Evolutionary conservation across 2,797 vertebrate genomes (phyloP), one percentile per base, ranked within the genome.

Genomic region (Loriculus beryllinus): DNA sequence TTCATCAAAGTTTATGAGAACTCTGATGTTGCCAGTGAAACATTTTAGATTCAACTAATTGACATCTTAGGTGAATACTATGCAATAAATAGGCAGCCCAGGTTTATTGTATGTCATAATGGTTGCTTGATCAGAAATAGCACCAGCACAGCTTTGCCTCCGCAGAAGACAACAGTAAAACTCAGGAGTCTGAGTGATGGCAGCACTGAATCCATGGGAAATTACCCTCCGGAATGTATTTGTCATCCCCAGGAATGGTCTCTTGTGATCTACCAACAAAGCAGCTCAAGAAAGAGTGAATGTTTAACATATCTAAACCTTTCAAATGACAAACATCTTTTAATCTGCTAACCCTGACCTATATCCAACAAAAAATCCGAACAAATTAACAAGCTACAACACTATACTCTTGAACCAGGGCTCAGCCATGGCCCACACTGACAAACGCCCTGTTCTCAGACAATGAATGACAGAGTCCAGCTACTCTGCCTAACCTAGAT

Each of bases 321-420:
- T 70, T 60, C 31, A 76, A 59, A 48, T 23, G 16, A 60, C 64
- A 76, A 60, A 65, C 9, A 80, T 39, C n/a, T 75, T 69, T 60
- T 86, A 80, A 95, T 92, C 81, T 91, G 88, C 94, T 94, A 88
- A 92, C 84, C 88, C 64, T 96, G 96, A 96, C 94, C 96, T 96
- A 77, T 96, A 92, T 69, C 93, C 92, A 71, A 80, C 85, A 88
- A 95, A 95, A 95, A 93, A 81, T 94, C 91, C 95, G 91, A 94
- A 57, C 96, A 62, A 76, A 94, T 92, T 90, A 97, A 92, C 94
- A 84, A 95, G 52, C 89, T 78, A 92, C 92, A 96, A 65, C 92
- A 29, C 93, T 72, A 4, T n/a, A 56, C 43, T 35, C 39, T 29
- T 25, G 74, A 28, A 74, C n/a, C 26, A 88, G 82, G 57, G 79